A percentile compares a stretch with the other conserved stretches of the same genome.
Evolutionary conservation across 2,113 vertebrate species (phyloP).

Genomic region (Nannospalax galili): DNA sequence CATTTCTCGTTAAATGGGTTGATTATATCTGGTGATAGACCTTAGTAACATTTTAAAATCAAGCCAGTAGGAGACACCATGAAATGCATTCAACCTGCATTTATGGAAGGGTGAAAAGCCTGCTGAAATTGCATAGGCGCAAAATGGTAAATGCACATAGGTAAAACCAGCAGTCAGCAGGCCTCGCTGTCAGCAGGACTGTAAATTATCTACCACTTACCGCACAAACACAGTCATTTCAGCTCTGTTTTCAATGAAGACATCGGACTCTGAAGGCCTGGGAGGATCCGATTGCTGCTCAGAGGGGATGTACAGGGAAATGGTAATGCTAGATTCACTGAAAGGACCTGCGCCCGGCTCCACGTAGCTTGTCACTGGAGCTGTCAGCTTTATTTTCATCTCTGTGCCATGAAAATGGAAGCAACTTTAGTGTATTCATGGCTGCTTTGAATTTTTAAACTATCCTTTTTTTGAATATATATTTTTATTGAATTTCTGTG

Average conservation of each 20-base stretch:
- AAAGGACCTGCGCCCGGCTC: slow-evolving; percentile 85
- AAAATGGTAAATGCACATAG: not conserved
- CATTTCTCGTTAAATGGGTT: not conserved
- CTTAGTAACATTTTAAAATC: not conserved
- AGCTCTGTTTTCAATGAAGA: slow-evolving; percentile 88
- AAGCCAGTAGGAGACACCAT: not conserved
- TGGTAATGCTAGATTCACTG: slow-evolving; percentile 84
- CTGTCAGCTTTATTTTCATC: slow-evolving; percentile 88
- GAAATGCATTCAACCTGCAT: not conserved
- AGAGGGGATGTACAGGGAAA: slow-evolving; percentile 86
- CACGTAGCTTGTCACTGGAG: slow-evolving; percentile 86
- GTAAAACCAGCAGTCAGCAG: not conserved
- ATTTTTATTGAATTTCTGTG: too few relatives aligned
- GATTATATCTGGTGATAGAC: not conserved
- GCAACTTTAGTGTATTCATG: not conserved
- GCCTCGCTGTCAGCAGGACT: not conserved
- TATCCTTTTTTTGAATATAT: too few relatives aligned
- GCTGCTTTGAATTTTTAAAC: not conserved
- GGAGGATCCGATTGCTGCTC: slow-evolving; percentile 86
- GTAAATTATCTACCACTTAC: slow-evolving; percentile 72
- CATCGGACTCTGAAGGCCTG: slow-evolving; percentile 81
- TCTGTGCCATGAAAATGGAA: slow-evolving; percentile 75
- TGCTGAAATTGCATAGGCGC: not conserved
- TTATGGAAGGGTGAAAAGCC: not conserved
- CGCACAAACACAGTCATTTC: slow-evolving; percentile 88